Percentiles rank a stretch among this genome's conserved stretches.
Evolutionary conservation across 2,888 invertebrate genomes (phyloP).

Genomic region (Barypeithes pellucidus): DNA sequence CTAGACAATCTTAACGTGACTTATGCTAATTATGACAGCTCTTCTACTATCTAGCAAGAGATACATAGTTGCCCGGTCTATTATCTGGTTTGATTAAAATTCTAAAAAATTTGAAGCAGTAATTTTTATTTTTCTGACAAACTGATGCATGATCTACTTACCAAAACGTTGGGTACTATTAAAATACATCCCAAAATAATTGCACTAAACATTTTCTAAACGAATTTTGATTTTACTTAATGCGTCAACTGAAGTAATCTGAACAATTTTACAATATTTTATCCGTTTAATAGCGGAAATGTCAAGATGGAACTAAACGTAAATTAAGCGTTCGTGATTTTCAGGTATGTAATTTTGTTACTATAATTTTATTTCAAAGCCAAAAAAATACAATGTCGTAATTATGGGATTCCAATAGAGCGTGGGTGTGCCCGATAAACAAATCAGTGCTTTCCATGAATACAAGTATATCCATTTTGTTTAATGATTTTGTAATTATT

Average conservation of each 20-base stretch:
- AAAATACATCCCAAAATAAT: constrained; percentile 5
- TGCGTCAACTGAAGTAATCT: neutral
- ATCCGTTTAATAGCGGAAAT: constrained; percentile 12
- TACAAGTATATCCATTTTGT: neutral
- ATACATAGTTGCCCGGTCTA: too few species aligned
- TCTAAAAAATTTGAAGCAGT: too few species aligned
- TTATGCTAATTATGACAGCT: too few species aligned
- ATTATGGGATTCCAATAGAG: neutral
- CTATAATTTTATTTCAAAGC: neutral
- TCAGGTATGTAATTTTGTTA: constrained; percentile 4
- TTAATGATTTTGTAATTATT: neutral
- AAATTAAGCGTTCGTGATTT: neutral
- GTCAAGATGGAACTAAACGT: neutral
- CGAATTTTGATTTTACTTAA: neutral
- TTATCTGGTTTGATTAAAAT: too few species aligned
- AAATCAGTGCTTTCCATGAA: neutral
- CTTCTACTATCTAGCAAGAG: too few species aligned
- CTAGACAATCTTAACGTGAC: too few species aligned
- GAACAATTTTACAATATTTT: constrained; percentile 4
- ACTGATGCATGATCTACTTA: too few species aligned
- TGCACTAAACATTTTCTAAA: neutral
- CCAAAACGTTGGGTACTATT: neutral
- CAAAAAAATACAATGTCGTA: neutral
- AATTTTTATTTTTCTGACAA: too few species aligned
- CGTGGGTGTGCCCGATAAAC: neutral